These are phyloP conservation scores for Timema cristinae DNA, from an alignment of 2,888 invertebrate genomes.

Conservation along the genomic window DNA sequence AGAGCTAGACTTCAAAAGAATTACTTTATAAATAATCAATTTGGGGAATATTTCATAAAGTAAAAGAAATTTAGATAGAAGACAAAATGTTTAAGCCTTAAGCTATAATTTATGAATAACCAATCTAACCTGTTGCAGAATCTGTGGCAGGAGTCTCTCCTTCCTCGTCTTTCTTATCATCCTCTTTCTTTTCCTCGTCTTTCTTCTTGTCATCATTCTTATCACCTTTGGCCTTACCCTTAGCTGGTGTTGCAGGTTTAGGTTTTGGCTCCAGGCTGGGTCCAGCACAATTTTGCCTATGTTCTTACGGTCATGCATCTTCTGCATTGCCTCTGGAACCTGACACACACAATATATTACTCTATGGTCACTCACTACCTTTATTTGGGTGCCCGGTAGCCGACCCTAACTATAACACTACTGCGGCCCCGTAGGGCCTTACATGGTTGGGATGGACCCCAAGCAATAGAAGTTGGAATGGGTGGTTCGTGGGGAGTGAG, in stretches of 20 bases:
- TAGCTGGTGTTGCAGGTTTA: constrained; percentile 73
- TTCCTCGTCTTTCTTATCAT: constrained; percentile 54
- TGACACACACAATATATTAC: constrained; percentile 40
- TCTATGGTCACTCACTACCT: too few species aligned
- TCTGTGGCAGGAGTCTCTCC: constrained; percentile 33
- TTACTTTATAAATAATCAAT: too few species aligned
- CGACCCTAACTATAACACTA: too few species aligned
- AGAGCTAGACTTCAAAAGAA: too few species aligned
- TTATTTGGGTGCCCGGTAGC: too few species aligned
- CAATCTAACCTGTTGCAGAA: constrained; percentile 18
- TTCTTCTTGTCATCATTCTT: constrained; percentile 58
- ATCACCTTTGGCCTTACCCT: constrained; percentile 58
- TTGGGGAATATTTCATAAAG: not conserved
- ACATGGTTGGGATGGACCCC: too few species aligned
- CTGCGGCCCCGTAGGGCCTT: too few species aligned
- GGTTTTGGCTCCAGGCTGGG: constrained; percentile 72
- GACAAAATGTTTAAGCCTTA: not conserved
- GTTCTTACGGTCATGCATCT: constrained; percentile 88
- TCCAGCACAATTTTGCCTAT: constrained; percentile 83
- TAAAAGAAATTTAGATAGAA: not conserved
- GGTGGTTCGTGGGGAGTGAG: too few species aligned
- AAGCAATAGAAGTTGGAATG: too few species aligned
- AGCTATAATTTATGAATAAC: not conserved
- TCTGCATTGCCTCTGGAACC: constrained; percentile 88
- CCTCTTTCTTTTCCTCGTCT: constrained; percentile 57